Evolutionary conservation across 2,888 invertebrate genomes (phyloP).

Genomic region (Leptopilina syphax): DNA sequence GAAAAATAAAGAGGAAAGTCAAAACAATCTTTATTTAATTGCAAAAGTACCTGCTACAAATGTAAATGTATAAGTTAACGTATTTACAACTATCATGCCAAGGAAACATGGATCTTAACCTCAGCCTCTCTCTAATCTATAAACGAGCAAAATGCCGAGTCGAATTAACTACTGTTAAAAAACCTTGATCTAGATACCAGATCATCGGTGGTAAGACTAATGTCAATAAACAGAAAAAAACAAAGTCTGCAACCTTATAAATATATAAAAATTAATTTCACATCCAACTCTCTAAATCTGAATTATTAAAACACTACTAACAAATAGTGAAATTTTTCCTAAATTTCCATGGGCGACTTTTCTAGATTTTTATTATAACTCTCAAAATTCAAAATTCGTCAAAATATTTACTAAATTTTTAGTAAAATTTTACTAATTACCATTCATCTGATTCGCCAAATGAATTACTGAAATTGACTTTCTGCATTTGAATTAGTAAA

Average conservation of each 20-base stretch:
- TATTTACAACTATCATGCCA: not conserved
- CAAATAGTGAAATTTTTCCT: too few species aligned
- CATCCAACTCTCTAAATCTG: too few species aligned
- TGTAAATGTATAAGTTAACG: slow-evolving; percentile 6
- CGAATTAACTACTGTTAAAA: slow-evolving; percentile 28
- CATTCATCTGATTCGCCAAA: too few species aligned
- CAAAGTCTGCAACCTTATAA: not conserved
- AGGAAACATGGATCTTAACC: slow-evolving; percentile 30
- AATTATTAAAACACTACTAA: too few species aligned
- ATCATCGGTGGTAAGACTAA: not conserved
- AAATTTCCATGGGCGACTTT: too few species aligned
- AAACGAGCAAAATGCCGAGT: slow-evolving; percentile 30
- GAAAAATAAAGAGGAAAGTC: not conserved
- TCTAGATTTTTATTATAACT: too few species aligned
- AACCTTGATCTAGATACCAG: slow-evolving; percentile 39
- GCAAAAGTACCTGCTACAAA: slow-evolving; percentile 7
- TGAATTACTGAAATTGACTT: too few species aligned
- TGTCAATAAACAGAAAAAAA: slow-evolving; percentile 9
- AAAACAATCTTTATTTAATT: not conserved
- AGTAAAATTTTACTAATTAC: too few species aligned
- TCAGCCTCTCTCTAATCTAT: slow-evolving; percentile 35
- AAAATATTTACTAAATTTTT: too few species aligned
- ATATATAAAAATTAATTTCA: not conserved
- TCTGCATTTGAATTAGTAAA: too few species aligned
- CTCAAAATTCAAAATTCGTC: too few species aligned